These are phyloP conservation scores for Gila orcuttii DNA, from an alignment of 2,113 vertebrate genomes.

Conservation along the genomic window DNA sequence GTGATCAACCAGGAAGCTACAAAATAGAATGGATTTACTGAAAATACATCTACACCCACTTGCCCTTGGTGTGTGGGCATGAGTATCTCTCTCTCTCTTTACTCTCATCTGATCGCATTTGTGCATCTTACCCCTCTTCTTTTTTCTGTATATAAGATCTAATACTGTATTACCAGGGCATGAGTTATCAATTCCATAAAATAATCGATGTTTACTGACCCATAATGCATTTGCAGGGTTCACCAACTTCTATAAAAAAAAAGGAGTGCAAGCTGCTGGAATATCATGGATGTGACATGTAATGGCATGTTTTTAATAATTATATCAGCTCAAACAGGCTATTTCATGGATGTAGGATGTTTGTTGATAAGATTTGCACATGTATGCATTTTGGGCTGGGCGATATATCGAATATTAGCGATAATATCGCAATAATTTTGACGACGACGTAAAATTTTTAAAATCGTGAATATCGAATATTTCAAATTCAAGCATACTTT, in stretches of 20 bases:
- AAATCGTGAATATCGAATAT: too few relatives aligned
- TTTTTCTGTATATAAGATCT: background rate
- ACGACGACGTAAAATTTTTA: too few relatives aligned
- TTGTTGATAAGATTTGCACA: background rate
- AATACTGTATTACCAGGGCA: background rate
- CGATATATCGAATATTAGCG: too few relatives aligned
- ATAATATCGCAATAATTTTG: too few relatives aligned
- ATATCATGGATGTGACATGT: background rate
- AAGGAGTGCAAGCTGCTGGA: background rate
- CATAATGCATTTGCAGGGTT: conserved; percentile 19
- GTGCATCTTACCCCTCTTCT: conserved; percentile 1
- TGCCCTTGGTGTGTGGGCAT: conserved; percentile 51
- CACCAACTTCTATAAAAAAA: background rate
- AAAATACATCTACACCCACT: conserved; percentile 54
- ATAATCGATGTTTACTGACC: conserved; percentile 13
- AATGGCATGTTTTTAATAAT: background rate
- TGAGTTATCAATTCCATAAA: conserved; percentile 12
- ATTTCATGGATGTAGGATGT: background rate
- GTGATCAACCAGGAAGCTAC: conserved; percentile 42
- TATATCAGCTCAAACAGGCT: background rate
- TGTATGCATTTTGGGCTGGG: background rate
- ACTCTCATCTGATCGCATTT: conserved; percentile 40
- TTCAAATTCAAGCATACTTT: too few relatives aligned
- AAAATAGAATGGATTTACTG: conserved; percentile 49
- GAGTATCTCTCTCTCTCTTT: conserved; percentile 36